Evolutionary conservation across 1,140 invertebrate species (phyloP).

Genomic region (Drosophila sp.): DNA sequence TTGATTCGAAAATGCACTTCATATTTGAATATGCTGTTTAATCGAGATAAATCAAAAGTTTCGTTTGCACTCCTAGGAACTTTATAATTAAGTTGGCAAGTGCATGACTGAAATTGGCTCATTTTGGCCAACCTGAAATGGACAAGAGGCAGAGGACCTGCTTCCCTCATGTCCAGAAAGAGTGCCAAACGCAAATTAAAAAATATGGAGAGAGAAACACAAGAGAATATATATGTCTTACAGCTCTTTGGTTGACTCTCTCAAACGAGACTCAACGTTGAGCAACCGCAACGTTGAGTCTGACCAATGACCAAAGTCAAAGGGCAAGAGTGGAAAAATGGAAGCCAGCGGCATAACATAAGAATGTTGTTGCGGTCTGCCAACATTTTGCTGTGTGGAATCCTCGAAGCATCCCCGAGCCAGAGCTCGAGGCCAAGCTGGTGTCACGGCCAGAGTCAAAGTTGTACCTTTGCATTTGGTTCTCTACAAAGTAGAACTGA

Average conservation of each 20-base stretch:
- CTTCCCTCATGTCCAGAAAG: constrained; percentile 8
- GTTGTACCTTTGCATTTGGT: constrained; percentile 3
- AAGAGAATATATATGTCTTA: constrained; percentile 8
- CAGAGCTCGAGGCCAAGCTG: background rate
- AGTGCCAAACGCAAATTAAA: constrained; percentile 63
- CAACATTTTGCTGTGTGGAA: constrained; percentile 15
- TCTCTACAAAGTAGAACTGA: constrained; percentile 10
- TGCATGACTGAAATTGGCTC: constrained; percentile 53
- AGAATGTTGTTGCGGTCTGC: constrained; percentile 67
- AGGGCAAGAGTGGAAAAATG: constrained; percentile 10
- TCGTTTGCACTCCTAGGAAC: background rate
- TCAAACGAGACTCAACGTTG: constrained; percentile 56
- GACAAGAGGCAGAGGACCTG: background rate
- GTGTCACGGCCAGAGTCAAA: constrained; percentile 24
- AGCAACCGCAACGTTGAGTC: constrained; percentile 51
- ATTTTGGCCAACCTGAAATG: constrained; percentile 41
- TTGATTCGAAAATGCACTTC: no score
- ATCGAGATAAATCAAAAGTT: constrained; percentile 19
- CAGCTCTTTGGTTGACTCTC: background rate
- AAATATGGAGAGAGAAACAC: constrained; percentile 48
- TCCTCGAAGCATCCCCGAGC: background rate
- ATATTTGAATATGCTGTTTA: no score
- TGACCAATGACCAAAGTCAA: constrained; percentile 18
- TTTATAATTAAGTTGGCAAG: constrained; percentile 63
- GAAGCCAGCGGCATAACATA: constrained; percentile 44